Percentiles rank a stretch among this genome's conserved stretches.
phyloP scores from a whole-genome alignment of 2,888 invertebrate genomes.

The Marasmarcha lunaedactyla region DNA sequence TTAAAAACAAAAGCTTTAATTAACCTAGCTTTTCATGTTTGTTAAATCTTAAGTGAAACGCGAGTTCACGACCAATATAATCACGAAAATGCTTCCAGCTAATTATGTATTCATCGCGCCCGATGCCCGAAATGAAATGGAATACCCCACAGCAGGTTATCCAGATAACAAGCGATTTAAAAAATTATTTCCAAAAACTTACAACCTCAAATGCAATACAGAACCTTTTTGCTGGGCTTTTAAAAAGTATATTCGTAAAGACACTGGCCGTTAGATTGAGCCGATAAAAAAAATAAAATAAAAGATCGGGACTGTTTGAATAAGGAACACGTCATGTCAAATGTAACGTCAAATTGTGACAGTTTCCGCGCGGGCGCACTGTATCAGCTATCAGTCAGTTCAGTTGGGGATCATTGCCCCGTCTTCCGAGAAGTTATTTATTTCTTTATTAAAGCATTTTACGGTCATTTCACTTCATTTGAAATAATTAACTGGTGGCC shows the following conservation, averaged over 20 bases:
- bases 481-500: constrained; percentile 19
- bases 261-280: constrained; percentile 40
- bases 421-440: constrained; percentile 43
- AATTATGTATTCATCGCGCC: constrained; percentile 65
- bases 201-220: constrained; percentile 20
- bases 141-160: constrained; percentile 63
- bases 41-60: no score
- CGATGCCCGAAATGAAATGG: constrained; percentile 47
- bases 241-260: constrained; percentile 31
- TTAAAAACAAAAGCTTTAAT: no score
- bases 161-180: constrained; percentile 56
- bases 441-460: constrained; percentile 24
- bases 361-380: constrained; percentile 63
- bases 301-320: constrained; percentile 62
- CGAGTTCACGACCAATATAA: constrained; percentile 40
- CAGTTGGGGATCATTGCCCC: constrained; percentile 38
- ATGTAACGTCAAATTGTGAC: constrained; percentile 67
- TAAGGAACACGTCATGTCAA: constrained; percentile 62
- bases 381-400: constrained; percentile 12
- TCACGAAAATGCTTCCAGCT: constrained; percentile 57
- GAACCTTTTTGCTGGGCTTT: constrained; percentile 33
- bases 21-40: no score
- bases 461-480: constrained; percentile 31
- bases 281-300: constrained; percentile 41
- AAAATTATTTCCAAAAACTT: constrained; percentile 30